phyloP scores from a whole-genome alignment of 2,888 invertebrate species.

The Elegia similella region DNA sequence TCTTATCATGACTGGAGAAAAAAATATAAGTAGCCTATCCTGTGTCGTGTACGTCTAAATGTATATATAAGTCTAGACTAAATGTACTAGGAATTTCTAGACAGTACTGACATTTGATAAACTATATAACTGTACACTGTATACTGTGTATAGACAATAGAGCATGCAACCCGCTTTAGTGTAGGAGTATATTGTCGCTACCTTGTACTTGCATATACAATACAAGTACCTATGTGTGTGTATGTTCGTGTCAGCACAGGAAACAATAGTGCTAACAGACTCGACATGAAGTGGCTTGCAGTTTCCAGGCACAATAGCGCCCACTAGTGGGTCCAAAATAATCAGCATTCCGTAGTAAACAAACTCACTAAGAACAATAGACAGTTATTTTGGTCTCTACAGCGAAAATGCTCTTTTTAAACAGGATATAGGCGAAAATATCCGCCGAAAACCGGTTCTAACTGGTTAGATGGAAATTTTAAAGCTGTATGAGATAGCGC shows the following conservation, averaged over 20 bases:
- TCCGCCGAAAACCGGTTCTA: conserved; percentile 10
- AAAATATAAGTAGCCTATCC: no score
- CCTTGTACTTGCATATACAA: background rate
- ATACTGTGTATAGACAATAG: no score
- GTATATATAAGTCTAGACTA: no score
- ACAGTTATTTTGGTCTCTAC: conserved; percentile 2
- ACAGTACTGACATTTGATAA: no score
- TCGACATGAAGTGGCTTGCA: background rate
- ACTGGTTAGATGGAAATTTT: conserved; percentile 7
- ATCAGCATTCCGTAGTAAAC: conserved; percentile 7
- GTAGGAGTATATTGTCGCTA: background rate
- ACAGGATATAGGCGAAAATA: conserved; percentile 13
- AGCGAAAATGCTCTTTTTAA: conserved; percentile 7
- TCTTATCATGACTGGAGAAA: no score
- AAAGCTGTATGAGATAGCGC: background rate
- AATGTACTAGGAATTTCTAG: no score
- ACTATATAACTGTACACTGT: background rate
- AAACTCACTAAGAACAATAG: conserved; percentile 3
- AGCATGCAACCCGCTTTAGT: background rate
- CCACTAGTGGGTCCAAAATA: background rate
- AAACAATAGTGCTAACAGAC: conserved; percentile 1
- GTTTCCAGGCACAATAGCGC: background rate
- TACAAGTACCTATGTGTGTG: no score
- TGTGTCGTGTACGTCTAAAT: no score
- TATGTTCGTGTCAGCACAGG: background rate